Evolutionary conservation across 2,797 vertebrate species (phyloP).

Genomic region (Orientallactaga sibirica): DNA sequence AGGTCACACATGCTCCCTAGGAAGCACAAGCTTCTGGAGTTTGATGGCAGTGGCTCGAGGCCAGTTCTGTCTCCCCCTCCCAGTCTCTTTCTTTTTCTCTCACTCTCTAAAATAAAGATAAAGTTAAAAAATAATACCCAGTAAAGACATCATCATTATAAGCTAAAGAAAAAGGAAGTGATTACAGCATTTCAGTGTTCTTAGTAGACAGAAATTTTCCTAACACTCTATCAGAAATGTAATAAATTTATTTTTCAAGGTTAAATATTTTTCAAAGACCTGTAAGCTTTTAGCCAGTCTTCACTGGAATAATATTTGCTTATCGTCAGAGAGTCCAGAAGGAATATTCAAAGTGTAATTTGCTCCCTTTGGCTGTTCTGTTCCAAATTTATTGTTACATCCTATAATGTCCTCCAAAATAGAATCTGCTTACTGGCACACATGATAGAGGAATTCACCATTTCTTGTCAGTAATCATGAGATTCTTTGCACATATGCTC

Average conservation of each 20-base stretch:
- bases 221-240: constrained; percentile 6
- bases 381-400: constrained; percentile 61
- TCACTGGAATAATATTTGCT: constrained; percentile 68
- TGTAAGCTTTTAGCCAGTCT: constrained; percentile 57
- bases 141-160: neutral
- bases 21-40: too few relatives aligned
- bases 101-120: neutral
- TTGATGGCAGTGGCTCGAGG: too few relatives aligned
- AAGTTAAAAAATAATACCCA: neutral
- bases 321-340: constrained; percentile 63
- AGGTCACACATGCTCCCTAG: too few relatives aligned
- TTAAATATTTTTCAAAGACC: constrained; percentile 50
- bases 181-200: neutral
- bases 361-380: constrained; percentile 52
- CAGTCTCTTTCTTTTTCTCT: neutral
- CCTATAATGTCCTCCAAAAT: constrained; percentile 61
- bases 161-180: neutral
- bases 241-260: constrained; percentile 40
- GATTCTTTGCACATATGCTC: constrained; percentile 49
- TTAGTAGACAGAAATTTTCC: neutral
- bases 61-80: too few relatives aligned
- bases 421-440: constrained; percentile 53
- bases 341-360: constrained; percentile 62
- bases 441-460: constrained; percentile 57
- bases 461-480: constrained; percentile 70